Evolutionary conservation across 2,888 invertebrate genomes (phyloP).

Genomic region (Eulithis testata): DNA sequence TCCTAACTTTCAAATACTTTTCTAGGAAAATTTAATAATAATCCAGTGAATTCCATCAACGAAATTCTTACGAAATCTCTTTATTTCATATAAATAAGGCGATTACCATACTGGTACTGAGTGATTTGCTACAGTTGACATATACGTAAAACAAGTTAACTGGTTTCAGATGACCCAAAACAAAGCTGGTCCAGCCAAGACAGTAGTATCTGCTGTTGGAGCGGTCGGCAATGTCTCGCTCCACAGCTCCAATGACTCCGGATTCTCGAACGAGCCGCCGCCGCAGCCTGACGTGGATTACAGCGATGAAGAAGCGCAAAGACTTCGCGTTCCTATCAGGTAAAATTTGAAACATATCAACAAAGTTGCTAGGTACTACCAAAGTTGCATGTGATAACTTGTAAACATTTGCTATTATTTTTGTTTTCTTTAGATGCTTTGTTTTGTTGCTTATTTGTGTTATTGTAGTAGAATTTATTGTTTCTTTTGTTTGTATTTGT

Average conservation of each 20-base stretch:
- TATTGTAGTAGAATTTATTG: slow-evolving; percentile 55
- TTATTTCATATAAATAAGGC: too few species aligned
- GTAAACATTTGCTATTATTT: background rate
- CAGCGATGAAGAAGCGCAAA: slow-evolving; percentile 93
- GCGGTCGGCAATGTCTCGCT: slow-evolving; percentile 90
- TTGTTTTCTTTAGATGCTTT: slow-evolving; percentile 41
- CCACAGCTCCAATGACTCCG: slow-evolving; percentile 96
- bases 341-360: slow-evolving; percentile 51
- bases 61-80: too few species aligned
- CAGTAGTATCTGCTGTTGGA: slow-evolving; percentile 75
- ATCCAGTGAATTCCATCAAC: too few species aligned
- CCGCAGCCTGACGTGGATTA: slow-evolving; percentile 95
- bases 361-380: too few species aligned
- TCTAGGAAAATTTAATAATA: too few species aligned
- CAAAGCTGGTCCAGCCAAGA: slow-evolving; percentile 78
- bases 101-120: too few species aligned
- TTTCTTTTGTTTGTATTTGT: slow-evolving; percentile 63
- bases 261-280: slow-evolving; percentile 95
- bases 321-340: slow-evolving; percentile 86
- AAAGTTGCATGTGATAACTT: slow-evolving; percentile 2
- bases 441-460: slow-evolving; percentile 53
- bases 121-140: too few species aligned
- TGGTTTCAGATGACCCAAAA: slow-evolving; percentile 67
- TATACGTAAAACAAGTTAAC: background rate
- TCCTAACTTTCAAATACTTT: too few species aligned